Conservation (phyloP, 1,140 invertebrate genomes). For the Drosophila eugracilis region DNA sequence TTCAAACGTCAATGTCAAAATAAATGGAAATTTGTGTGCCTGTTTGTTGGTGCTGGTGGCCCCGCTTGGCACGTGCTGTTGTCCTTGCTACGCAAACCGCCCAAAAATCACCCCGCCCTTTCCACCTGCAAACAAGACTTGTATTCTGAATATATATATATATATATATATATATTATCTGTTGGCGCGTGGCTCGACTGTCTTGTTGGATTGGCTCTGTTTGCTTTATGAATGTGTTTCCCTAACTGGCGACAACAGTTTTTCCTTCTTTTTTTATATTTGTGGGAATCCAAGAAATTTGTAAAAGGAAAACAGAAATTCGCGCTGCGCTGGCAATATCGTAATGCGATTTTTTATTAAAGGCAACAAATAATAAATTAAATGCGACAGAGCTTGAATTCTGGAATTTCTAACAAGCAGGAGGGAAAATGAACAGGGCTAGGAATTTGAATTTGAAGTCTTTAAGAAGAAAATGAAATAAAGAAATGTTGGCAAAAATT, state of each 20-base stretch:
- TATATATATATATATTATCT: slow-evolving; percentile 60
- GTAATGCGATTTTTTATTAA: slow-evolving; percentile 57
- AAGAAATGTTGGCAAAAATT: no score
- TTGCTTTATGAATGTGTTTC: slow-evolving; percentile 75
- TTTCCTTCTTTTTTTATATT: neutral
- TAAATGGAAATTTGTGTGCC: slow-evolving; percentile 76
- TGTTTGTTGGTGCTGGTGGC: slow-evolving; percentile 22
- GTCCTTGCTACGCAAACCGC: slow-evolving; percentile 4
- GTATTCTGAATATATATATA: slow-evolving; percentile 32
- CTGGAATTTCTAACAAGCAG: slow-evolving; percentile 31
- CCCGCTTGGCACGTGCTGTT: slow-evolving; percentile 64
- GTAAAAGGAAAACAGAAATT: slow-evolving; percentile 25
- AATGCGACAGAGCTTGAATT: slow-evolving; percentile 7
- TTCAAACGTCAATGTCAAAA: slow-evolving; percentile 81
- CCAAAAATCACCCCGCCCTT: neutral
- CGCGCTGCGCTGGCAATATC: slow-evolving; percentile 35
- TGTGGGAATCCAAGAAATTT: slow-evolving; percentile 5
- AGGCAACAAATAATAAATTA: slow-evolving; percentile 43
- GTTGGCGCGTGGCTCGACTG: slow-evolving; percentile 31
- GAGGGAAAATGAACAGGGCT: neutral
- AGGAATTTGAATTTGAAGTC: neutral
- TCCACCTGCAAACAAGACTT: slow-evolving; percentile 34
- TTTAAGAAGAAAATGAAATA: neutral
- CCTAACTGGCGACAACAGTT: slow-evolving; percentile 36
- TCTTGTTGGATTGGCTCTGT: slow-evolving; percentile 36